Evolutionary conservation across 2,888 invertebrate genomes (phyloP), one percentile per base, ranked within the genome.

Genomic region (Cryptocheilus praepositus): DNA sequence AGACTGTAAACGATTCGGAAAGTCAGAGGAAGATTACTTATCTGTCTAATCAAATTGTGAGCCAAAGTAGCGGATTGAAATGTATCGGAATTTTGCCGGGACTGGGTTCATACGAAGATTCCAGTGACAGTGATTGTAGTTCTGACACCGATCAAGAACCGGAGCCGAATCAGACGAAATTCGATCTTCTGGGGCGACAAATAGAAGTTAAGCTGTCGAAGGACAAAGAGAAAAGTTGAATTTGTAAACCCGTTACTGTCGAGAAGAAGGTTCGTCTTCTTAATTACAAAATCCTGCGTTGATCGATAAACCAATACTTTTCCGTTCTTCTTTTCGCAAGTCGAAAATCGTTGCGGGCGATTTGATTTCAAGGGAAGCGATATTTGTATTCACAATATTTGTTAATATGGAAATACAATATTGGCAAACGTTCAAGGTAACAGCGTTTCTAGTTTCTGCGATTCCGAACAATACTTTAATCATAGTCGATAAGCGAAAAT

Each of bases 31-130:
- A 64, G 16, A 36, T 54, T 43, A 53, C 56, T 5, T 46, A 11
- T 49, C 21, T 55, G 19, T 16, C 52, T 57, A 72, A 53, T 54
- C 64, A 63, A 67, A 15, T 64, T 53, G 18, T 52, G 19, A 64
- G 16, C 45, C 61, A 68, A 51, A 56, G 76, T 3, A 77, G 82
- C 21, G 84, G 84, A 7, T 78, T 94, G 71, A 92, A 91, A 44
- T 95, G 95, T 82, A 92, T 96, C 66, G 97, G 94, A 0, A 92
- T 96, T 59, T 89, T 97, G 64, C 96, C 97, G 0, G 97, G 97
- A 0, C 91, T 97, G 61, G 96, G 95, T 0, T 92, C 92, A 71
- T 97, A 95, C 81, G 92, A 92, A 0, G 93, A 94, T 68, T 94
- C 95, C 0, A 94, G 92, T 76, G 92, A 92, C 71, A 91, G 91